These are phyloP conservation scores for Cochlearius cochlearius DNA, from an alignment of 2,113 vertebrate genomes.

Conservation along the genomic window DNA sequence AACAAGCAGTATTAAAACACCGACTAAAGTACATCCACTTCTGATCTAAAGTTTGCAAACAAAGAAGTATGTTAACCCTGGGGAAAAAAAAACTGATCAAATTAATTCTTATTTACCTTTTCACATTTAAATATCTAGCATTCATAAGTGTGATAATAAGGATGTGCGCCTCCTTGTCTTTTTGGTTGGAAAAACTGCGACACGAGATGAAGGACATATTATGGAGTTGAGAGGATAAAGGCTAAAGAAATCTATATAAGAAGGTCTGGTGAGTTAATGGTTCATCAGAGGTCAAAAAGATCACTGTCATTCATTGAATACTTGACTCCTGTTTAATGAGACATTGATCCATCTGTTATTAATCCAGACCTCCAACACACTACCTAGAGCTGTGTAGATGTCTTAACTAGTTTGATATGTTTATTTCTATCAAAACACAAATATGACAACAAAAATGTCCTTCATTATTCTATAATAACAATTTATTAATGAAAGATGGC, in stretches of 20 bases:
- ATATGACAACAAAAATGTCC: not conserved
- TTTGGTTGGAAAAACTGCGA: not conserved
- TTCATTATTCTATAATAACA: not conserved
- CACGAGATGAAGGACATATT: not conserved
- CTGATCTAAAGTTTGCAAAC: not conserved
- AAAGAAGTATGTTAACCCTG: not conserved
- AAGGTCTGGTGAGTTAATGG: not conserved
- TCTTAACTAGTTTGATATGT: not conserved
- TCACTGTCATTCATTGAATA: not conserved
- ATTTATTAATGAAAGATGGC: not conserved
- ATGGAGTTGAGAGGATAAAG: not conserved
- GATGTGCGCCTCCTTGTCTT: fast-evolving
- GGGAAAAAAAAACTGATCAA: not conserved
- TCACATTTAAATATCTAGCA: not conserved
- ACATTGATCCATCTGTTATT: not conserved
- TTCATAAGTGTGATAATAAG: not conserved
- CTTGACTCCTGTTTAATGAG: not conserved
- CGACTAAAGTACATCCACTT: not conserved
- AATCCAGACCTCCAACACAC: not conserved
- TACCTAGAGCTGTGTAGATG: not conserved
- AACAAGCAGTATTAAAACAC: not conserved
- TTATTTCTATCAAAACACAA: not conserved
- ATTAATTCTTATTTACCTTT: not conserved
- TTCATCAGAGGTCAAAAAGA: not conserved
- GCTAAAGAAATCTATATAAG: not conserved